phyloP scores from a whole-genome alignment of 2,888 invertebrate genomes.

The Siphonodentalium dalli region DNA sequence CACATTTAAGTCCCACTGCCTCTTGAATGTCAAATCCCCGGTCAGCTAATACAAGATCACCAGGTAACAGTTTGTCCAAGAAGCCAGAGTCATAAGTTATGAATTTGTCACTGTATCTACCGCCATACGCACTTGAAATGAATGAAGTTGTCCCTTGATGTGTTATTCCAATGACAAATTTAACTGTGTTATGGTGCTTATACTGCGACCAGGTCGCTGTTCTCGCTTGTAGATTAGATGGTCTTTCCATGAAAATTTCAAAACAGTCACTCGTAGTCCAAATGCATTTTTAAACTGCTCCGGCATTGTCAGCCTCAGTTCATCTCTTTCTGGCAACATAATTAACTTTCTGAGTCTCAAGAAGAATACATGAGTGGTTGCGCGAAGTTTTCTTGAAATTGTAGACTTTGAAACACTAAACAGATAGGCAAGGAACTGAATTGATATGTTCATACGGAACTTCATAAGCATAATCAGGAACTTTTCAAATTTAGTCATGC shows the following conservation, averaged over 20 bases:
- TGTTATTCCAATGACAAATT: constrained; percentile 12
- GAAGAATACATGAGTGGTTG: too few species aligned
- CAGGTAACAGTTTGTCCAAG: constrained; percentile 16
- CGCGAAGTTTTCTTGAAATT: too few species aligned
- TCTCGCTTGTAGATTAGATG: constrained; percentile 6
- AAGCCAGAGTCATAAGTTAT: constrained; percentile 14
- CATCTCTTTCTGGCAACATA: too few species aligned
- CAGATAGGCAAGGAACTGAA: too few species aligned
- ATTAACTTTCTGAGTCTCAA: too few species aligned
- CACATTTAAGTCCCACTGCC: constrained; percentile 9
- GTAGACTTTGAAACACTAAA: too few species aligned
- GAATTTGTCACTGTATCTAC: constrained; percentile 16
- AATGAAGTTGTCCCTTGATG: constrained; percentile 16
- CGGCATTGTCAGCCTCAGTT: too few species aligned
- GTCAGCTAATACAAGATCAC: constrained; percentile 22
- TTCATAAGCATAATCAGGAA: too few species aligned
- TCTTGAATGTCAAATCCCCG: constrained; percentile 18
- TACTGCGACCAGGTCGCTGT: constrained; percentile 14
- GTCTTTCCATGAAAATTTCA: constrained; percentile 14
- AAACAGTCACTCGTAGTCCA: too few species aligned
- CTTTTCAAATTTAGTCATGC: too few species aligned
- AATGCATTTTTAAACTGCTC: too few species aligned
- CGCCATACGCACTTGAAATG: constrained; percentile 14
- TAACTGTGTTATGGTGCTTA: constrained; percentile 19
- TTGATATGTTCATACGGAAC: too few species aligned